phyloP scores from a whole-genome alignment of 2,113 vertebrate species.

The Morone saxatilis region DNA sequence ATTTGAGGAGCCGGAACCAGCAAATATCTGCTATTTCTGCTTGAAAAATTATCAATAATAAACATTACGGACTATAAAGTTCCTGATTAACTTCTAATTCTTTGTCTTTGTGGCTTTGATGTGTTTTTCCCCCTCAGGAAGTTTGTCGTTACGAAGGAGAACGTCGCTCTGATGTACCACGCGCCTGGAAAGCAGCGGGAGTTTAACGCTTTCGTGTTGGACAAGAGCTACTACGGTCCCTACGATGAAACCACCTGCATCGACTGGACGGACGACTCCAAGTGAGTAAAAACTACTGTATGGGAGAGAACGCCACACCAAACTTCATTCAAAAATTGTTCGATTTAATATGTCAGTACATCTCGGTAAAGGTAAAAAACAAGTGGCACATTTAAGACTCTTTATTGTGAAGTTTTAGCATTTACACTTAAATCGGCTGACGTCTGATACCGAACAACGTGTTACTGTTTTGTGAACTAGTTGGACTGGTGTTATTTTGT shows the following conservation, averaged over 20 bases:
- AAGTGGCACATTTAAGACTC: accelerated
- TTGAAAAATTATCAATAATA: no score
- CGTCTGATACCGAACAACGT: not conserved
- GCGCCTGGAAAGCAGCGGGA: slow-evolving; percentile 93
- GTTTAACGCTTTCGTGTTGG: slow-evolving; percentile 95
- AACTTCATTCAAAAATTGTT: not conserved
- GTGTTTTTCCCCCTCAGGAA: slow-evolving; percentile 80
- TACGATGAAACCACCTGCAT: slow-evolving; percentile 98
- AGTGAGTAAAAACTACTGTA: slow-evolving; percentile 80
- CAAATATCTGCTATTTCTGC: no score
- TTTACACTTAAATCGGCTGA: not conserved
- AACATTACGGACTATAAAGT: no score
- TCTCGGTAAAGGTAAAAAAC: accelerated
- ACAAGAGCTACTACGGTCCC: slow-evolving; percentile 95
- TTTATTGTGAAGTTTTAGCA: accelerated
- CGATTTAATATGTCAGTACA: not conserved
- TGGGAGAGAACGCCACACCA: not conserved
- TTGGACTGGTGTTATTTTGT: not conserved
- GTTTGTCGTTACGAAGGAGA: slow-evolving; percentile 94
- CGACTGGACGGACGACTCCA: slow-evolving; percentile 97
- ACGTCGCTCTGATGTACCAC: slow-evolving; percentile 93
- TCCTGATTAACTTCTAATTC: no score
- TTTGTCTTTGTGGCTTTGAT: no score
- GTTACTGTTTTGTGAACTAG: no score
- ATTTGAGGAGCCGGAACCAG: no score